phyloP scores from a whole-genome alignment of 2,888 invertebrate genomes.

The Brachylomia viminalis region DNA sequence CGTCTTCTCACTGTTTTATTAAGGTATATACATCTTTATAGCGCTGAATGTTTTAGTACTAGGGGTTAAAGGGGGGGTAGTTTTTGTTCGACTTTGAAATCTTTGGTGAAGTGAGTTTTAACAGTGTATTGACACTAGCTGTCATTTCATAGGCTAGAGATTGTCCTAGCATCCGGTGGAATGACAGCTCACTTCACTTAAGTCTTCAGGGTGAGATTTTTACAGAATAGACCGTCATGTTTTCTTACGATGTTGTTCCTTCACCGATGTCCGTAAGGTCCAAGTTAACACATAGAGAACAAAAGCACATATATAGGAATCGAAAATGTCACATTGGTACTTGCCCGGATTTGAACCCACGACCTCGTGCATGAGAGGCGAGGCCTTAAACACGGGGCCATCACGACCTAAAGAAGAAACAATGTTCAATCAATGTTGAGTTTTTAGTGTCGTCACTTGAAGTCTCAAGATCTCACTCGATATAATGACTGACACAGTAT shows the following conservation, averaged over 20 bases:
- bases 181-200: not conserved
- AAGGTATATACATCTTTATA: no score
- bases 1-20: not conserved
- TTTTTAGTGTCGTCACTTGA: not conserved
- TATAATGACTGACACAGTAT: slow-evolving; percentile 21
- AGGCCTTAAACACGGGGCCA: slow-evolving; percentile 1
- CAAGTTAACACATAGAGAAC: not conserved
- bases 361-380: not conserved
- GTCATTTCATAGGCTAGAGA: no score
- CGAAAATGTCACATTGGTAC: not conserved
- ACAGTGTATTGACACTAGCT: no score
- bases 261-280: not conserved
- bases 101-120: no score
- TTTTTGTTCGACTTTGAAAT: no score
- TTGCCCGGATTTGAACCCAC: slow-evolving; percentile 11
- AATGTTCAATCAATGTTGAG: slow-evolving; percentile 2
- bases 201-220: not conserved
- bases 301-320: not conserved
- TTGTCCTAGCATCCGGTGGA: no score
- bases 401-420: slow-evolving; percentile 12
- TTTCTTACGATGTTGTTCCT: not conserved
- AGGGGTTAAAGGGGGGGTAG: no score
- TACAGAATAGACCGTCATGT: not conserved
- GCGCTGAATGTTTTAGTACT: no score
- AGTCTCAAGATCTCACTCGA: slow-evolving; percentile 2